Percentiles rank a stretch among this genome's conserved stretches.
These are phyloP conservation scores for Pachyuromys duprasi DNA, from an alignment of 2,797 vertebrate species.

Conservation along the genomic window DNA sequence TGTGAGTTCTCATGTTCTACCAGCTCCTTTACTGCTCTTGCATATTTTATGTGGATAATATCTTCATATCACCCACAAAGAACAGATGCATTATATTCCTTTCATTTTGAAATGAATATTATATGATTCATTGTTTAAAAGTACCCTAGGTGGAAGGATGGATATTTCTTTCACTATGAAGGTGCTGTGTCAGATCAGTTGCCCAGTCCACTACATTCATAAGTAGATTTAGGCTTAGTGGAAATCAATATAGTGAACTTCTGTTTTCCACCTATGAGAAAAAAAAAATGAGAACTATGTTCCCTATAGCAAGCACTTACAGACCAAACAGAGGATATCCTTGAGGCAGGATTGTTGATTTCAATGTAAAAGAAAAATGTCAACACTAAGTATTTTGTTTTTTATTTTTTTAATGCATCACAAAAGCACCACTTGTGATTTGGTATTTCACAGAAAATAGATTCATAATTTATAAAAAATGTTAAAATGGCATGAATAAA, in stretches of 20 bases:
- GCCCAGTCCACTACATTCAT: not conserved
- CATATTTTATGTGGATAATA: not conserved
- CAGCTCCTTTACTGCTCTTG: not conserved
- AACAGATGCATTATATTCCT: not conserved
- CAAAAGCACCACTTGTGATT: not conserved
- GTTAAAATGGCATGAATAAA: not conserved
- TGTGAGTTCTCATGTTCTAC: too few species aligned
- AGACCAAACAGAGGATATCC: not conserved
- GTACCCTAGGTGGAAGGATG: not conserved
- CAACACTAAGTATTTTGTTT: not conserved
- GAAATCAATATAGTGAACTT: not conserved
- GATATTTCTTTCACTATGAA: not conserved
- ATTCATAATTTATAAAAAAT: not conserved
- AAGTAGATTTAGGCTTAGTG: not conserved
- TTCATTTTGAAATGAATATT: conserved; percentile 37
- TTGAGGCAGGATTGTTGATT: not conserved
- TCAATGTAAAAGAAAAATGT: conserved; percentile 8
- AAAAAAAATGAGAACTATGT: not conserved
- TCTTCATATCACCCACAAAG: not conserved
- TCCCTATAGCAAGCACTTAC: accelerated
- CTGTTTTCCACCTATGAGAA: not conserved
- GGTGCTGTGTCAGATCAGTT: not conserved
- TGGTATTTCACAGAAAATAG: not conserved
- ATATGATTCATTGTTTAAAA: not conserved
- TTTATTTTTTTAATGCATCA: not conserved